Base-by-base conservation (phyloP, 2,113 vertebrate species). In the Cololabis saira region DNA sequence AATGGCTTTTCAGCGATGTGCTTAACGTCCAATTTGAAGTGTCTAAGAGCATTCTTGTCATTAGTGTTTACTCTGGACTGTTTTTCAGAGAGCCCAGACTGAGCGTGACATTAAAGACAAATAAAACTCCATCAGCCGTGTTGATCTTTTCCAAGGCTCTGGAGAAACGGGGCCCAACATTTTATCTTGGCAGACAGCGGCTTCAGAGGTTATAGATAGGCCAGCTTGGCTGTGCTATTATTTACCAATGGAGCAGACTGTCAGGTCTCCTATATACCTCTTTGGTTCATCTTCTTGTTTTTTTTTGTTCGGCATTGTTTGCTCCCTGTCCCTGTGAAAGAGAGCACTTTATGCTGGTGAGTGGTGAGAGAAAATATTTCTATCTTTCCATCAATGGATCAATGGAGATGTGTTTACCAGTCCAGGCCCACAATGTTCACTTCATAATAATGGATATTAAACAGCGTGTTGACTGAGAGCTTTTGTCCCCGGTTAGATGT, bases 331-430 rank as follows among this genome's bases (percentile, higher is more conserved):
- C 94, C 92, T 94, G 92, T 95, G 91, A 96, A 94, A 92, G 92
- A 67, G 68, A 80, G 87, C 90, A 90, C 94, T 95, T 96, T 94
- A 95, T 95, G 94, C 94, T 94, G 91, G 92, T 87, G 87, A 93
- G 92, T 86, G 7, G 64, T 7, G 86, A 93, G 91, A 89, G 90
- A 92, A 96, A 95, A 94, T 95, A 95, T 96, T 96, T 96, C 94
- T 97, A 93, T 95, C 93, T 94, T 86, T 93, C 92, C 92, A 87
- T 88, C 89, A 83, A 53, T 71, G 92, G 95, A 98, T 98, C 96
- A 96, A 98, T 98, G 95, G 94, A 96, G 95, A 94, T 94, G 94
- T 96, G 95, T 97, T 96, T 96, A 96, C 94, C 87, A 94, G 93
- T 94, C 94, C 81, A 67, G 82, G 53, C 80, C 91, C 92, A 93